Base-by-base conservation (phyloP, 2,797 vertebrate genomes). In the Micrastur ruficollis region DNA sequence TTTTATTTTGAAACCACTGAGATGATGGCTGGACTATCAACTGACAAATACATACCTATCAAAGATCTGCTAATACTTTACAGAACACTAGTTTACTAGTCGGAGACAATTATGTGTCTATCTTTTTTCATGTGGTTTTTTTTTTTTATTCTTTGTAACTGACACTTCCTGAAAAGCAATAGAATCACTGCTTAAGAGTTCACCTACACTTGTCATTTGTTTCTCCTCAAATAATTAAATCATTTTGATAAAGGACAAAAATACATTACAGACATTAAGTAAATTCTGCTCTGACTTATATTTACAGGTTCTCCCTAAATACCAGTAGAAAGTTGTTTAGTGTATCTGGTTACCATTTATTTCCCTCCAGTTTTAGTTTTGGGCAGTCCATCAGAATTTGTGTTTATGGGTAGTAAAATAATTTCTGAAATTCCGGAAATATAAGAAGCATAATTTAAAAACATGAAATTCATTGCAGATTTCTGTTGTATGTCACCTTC, bases 341-440 rank as follows among this genome's bases (percentile, higher is more conserved):
- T 67, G 8, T n/a, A 56, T 52, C 20, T 79, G 14, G 34, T 68
- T 70, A 72, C 26, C 23, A 23, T 58, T 95, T 87, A 8, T 59
- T 93, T 87, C 38, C 14, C 31, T 87, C 27, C 49, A 23, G 42
- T 40, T 80, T 53, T 68, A 59, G 14, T 63, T 91, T 46, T 16
- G 21, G 22, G 29, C 15, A 58, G 25, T 40, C 20, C 5, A 47
- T 89, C 63, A 52, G 34, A 84, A 67, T 70, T 80, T 89, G 20
- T 42, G 14, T 46, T 91, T 58, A 27, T 46, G 27, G 38, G 19
- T 23, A 58, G 21, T 40, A 73, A 87, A 85, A 29, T 50, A 61
- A 72, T 67, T 74, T 85, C 47, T 67, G 32, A 62, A 53, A 62
- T 52, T 66, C 81, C 42, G 75, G 62, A 94, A 81, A 42, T 73